Evolutionary conservation across 2,113 vertebrate species (phyloP), one percentile per base, ranked within the genome.

Genomic region (Cnemophilus loriae): DNA sequence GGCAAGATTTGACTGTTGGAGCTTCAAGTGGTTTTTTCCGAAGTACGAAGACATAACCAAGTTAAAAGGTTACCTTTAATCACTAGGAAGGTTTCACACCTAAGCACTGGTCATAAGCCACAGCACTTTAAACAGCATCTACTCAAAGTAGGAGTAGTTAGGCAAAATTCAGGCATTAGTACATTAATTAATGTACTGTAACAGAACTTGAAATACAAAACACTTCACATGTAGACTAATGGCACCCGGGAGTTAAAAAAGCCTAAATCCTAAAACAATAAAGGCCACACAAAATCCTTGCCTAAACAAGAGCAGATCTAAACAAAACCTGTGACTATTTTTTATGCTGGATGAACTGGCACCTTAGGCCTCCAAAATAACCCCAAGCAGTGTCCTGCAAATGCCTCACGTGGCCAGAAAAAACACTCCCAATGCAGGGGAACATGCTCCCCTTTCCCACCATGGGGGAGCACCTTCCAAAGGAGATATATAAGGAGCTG

Each of bases 21-120:
- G 52, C 74, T 75, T 78, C 79, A 93, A 90, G 75, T 59, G 23
- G 0, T 78, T 92, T 94, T 91, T 91, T 93, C 78, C 76, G 32
- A 91, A 94, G 89, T 88, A 95, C 84, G 90, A 90, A 96, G 93
- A 83, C 80, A 86, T 41, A 83, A 93, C 63, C 57, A 88, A 92
- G 76, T 90, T 81, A 92, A 96, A 95, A 96, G 85, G 73, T 64
- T 89, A 90, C 67, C 63, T 87, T 88, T 74, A 86, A 90, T 70
- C 69, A 84, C 59, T 69, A 39, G 6, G 73, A 56, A 73, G 64
- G 22, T 74, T 89, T 94, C 37, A 83, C 23, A 83, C 81, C 73
- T 61, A 74, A 83, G 33, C 42, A 70, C 49, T 47, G 78, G 22
- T 59, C 2, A 2, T 79, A 89, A 89, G 46, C 37, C 49, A 87